phyloP scores from a whole-genome alignment of 1,140 invertebrate genomes.

The Spodoptera frugiperda region DNA sequence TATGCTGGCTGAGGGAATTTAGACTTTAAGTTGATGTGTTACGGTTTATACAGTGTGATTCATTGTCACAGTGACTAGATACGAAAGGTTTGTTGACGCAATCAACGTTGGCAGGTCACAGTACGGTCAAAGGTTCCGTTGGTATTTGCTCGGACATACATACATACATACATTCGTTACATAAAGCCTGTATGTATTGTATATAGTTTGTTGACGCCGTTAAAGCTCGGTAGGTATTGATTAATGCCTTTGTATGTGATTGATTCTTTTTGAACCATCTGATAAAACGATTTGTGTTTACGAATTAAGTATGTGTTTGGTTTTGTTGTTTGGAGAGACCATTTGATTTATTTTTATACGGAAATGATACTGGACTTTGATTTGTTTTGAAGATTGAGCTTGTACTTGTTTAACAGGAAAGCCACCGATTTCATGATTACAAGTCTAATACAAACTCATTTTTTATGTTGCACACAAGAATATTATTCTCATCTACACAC shows the following conservation, averaged over 20 bases:
- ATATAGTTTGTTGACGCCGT: constrained; percentile 2
- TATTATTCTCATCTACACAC: not conserved
- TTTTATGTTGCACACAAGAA: too few species aligned
- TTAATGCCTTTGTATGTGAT: not conserved
- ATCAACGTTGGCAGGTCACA: constrained; percentile 47
- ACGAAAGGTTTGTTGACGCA: constrained; percentile 48
- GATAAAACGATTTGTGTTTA: not conserved
- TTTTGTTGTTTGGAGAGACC: too few species aligned
- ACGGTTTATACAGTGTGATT: constrained; percentile 4
- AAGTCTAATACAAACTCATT: too few species aligned
- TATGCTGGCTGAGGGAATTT: not conserved
- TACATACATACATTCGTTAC: constrained; percentile 1
- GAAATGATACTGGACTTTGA: too few species aligned
- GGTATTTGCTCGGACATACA: constrained; percentile 37
- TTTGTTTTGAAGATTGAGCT: too few species aligned
- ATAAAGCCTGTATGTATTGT: not conserved
- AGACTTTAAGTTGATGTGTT: not conserved
- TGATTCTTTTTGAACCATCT: not conserved
- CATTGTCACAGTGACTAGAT: constrained; percentile 29
- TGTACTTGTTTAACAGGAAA: too few species aligned
- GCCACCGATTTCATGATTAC: too few species aligned
- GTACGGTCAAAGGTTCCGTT: constrained; percentile 40
- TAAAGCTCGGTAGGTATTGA: not conserved
- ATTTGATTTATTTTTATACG: too few species aligned
- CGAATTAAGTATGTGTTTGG: too few species aligned